Evolutionary conservation across 2,113 vertebrate genomes (phyloP).

Genomic region (Piaya cayana): DNA sequence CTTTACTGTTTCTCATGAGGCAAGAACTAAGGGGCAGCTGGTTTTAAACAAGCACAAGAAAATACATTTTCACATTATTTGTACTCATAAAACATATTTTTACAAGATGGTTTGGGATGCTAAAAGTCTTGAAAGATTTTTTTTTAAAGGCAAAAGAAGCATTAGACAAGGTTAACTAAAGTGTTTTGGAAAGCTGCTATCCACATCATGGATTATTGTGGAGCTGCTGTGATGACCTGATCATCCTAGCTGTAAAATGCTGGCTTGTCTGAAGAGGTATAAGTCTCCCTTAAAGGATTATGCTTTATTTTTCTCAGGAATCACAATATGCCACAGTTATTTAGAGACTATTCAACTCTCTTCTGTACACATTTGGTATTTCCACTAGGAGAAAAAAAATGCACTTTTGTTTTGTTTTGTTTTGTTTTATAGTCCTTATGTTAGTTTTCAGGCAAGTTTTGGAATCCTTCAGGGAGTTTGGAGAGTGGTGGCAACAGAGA

Average conservation of each 20-base stretch:
- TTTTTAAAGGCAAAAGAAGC: not conserved
- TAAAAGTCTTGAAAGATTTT: not conserved
- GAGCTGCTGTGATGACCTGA: not conserved
- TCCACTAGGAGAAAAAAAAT: not conserved
- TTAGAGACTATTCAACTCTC: not conserved
- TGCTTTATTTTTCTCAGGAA: not conserved
- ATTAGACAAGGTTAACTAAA: not conserved
- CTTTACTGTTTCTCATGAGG: not conserved
- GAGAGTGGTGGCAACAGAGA: not conserved
- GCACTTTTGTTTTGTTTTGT: not conserved
- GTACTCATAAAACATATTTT: not conserved
- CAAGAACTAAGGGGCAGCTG: not conserved
- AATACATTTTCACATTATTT: not conserved
- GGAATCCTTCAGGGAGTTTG: not conserved
- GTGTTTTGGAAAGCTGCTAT: not conserved
- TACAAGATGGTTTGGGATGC: not conserved
- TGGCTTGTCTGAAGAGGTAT: not conserved
- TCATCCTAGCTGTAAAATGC: not conserved
- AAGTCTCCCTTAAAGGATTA: not conserved
- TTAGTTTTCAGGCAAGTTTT: not conserved
- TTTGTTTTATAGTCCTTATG: not conserved
- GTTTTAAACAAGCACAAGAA: not conserved
- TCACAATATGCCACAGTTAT: not conserved
- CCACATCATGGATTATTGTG: not conserved
- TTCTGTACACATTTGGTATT: not conserved